phyloP scores from a whole-genome alignment of 2,113 vertebrate genomes.

The Lota lota region DNA sequence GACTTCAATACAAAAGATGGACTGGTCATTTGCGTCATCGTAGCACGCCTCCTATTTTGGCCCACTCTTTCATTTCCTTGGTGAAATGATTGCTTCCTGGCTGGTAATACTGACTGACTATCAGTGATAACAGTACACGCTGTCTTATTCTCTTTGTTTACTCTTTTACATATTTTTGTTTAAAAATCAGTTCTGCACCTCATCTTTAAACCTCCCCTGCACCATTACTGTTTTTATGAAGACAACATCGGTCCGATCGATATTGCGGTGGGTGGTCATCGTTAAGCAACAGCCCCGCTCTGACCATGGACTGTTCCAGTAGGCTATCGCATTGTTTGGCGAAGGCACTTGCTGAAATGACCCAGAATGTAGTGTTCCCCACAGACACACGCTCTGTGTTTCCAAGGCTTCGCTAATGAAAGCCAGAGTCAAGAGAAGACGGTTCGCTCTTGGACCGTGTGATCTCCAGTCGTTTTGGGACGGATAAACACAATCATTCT shows the following conservation, averaged over 20 bases:
- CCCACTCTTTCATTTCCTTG: not conserved
- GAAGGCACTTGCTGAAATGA: conserved; percentile 38
- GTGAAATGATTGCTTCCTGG: not conserved
- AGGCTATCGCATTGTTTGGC: conserved; percentile 34
- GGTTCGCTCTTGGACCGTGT: conserved; percentile 44
- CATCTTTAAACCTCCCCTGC: not conserved
- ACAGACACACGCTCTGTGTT: conserved; percentile 17
- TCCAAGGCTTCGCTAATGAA: conserved; percentile 50
- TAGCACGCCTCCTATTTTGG: no score
- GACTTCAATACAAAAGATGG: no score
- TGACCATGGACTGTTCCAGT: conserved; percentile 19
- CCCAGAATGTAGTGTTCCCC: conserved; percentile 28
- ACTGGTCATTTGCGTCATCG: no score
- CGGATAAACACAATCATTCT: conserved; percentile 59
- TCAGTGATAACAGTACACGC: no score
- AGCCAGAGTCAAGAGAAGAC: conserved; percentile 54
- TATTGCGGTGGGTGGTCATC: conserved; percentile 1
- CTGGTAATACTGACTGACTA: not conserved
- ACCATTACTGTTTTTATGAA: not conserved
- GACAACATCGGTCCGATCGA: not conserved
- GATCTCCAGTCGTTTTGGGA: conserved; percentile 48
- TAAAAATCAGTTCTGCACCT: no score
- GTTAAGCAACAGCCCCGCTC: conserved; percentile 18
- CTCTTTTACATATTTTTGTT: no score
- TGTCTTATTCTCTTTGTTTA: no score